Conservation (phyloP, 1,140 invertebrate species). For the Drosophila lacertosa region DNA sequence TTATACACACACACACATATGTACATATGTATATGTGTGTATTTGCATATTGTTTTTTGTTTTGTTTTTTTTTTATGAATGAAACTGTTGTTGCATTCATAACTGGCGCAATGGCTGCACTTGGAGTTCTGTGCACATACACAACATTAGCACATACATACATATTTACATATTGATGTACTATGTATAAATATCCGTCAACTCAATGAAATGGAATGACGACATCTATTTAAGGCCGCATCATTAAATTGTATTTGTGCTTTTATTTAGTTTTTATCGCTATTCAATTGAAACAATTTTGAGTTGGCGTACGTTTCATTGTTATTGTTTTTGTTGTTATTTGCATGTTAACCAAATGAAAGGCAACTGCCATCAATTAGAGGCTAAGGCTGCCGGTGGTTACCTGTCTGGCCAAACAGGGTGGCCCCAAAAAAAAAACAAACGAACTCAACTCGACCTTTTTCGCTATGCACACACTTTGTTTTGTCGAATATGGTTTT, state of each 20-base stretch:
- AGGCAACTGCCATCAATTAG: constrained; percentile 48
- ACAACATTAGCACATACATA: constrained; percentile 5
- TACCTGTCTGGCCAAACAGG: constrained; percentile 39
- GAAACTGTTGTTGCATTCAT: constrained; percentile 71
- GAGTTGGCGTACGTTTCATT: constrained; percentile 33
- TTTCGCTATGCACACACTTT: constrained; percentile 13
- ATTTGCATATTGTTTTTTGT: constrained; percentile 41
- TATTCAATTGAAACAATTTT: constrained; percentile 41
- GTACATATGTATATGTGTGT: constrained; percentile 22
- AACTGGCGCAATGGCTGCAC: constrained; percentile 59
- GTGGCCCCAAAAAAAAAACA: constrained; percentile 11
- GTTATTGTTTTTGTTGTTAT: constrained; percentile 46
- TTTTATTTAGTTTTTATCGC: constrained; percentile 31
- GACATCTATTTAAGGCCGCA: constrained; percentile 45
- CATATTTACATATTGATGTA: constrained; percentile 8
- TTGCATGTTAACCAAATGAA: constrained; percentile 46
- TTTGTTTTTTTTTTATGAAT: too few relatives aligned
- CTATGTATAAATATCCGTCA: constrained; percentile 17
- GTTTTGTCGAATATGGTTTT: constrained; percentile 11
- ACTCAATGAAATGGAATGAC: constrained; percentile 45
- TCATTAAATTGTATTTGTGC: constrained; percentile 2
- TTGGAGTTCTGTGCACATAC: constrained; percentile 23
- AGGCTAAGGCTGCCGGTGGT: constrained; percentile 35
- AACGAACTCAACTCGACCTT: too few relatives aligned
- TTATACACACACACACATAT: constrained; percentile 22